Evolutionary conservation across 23 tunicate genomes (phyloP), one percentile per base, ranked within the genome.

Genomic region (Trididemnum clinides): DNA sequence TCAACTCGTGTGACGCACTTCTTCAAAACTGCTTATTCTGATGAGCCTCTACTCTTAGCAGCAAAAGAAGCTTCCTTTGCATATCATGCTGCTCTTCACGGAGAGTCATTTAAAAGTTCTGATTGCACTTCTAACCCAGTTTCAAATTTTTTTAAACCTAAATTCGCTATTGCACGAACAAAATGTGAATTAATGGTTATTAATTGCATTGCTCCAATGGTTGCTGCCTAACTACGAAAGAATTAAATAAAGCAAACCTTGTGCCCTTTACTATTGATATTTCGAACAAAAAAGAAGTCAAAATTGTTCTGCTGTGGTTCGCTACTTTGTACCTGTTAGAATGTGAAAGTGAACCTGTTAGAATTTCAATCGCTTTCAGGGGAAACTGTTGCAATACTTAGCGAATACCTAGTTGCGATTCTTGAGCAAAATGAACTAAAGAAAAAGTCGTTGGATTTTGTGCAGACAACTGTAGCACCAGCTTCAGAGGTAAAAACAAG

Each of bases 391-490:
- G 78, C 23, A 72, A 72, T 29, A 72, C 78, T 72, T 72, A 72
- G 78, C 78, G 54, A 72, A 33, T 72, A 72, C 62, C 78, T 80
- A n/a, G 28, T 15, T 44, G 54, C 54, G 15, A 15, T 44, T 44
- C 54, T 44, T 44, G 54, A 44, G 54, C 54, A 44, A 44, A 7
- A 44, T 44, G 15, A 44, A 44, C 54, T 44, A 80, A 80, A 66
- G 81, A 66, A 80, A 80, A 80, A 80, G 85, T 80, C 66, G 85
- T 80, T 80, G n/a, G n/a, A n/a, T n/a, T n/a, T n/a, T n/a, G n/a
- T n/a, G n/a, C n/a, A n/a, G n/a, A n/a, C n/a, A n/a, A 83, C 82
- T 83, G 87, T 78, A 72, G 72, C 84, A 83, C 80, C 34, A 83
- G 72, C 39, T 83, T 83, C 39, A 82, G 64, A 33, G 87, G 87